Evolutionary conservation across 2,113 vertebrate species (phyloP).

Genomic region (Alectura lathami): DNA sequence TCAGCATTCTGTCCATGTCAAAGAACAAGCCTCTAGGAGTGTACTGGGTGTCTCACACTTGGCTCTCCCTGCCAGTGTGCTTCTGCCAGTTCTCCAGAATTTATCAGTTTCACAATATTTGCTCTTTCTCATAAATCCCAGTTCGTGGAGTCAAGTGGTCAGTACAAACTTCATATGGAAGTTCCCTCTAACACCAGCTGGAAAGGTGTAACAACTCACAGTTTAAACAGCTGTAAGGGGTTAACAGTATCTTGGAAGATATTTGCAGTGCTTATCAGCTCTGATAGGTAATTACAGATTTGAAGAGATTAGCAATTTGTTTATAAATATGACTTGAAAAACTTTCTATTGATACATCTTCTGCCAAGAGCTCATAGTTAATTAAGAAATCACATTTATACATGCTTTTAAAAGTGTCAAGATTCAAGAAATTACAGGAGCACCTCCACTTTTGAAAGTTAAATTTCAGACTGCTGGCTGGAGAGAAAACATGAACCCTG

Average conservation of each 20-base stretch:
- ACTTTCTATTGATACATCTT: background rate
- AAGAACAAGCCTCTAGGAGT: background rate
- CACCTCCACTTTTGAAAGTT: background rate
- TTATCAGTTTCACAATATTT: background rate
- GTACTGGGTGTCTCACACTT: background rate
- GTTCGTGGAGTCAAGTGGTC: background rate
- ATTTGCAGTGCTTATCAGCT: background rate
- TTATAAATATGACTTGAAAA: background rate
- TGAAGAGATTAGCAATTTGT: conserved; percentile 2
- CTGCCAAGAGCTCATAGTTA: background rate
- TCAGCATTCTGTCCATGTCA: background rate
- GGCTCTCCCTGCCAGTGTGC: background rate
- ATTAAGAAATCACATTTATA: conserved; percentile 14
- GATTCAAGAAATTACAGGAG: background rate
- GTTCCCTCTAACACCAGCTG: background rate
- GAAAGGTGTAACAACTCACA: background rate
- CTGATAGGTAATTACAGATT: background rate
- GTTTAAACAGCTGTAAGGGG: background rate
- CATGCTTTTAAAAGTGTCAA: background rate
- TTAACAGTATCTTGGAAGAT: background rate
- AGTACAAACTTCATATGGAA: background rate
- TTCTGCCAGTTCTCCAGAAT: background rate
- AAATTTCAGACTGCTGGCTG: background rate
- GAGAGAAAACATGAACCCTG: background rate
- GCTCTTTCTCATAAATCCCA: background rate